Conservation (phyloP, 2,888 invertebrate species). For the Syrista parreyssii region DNA sequence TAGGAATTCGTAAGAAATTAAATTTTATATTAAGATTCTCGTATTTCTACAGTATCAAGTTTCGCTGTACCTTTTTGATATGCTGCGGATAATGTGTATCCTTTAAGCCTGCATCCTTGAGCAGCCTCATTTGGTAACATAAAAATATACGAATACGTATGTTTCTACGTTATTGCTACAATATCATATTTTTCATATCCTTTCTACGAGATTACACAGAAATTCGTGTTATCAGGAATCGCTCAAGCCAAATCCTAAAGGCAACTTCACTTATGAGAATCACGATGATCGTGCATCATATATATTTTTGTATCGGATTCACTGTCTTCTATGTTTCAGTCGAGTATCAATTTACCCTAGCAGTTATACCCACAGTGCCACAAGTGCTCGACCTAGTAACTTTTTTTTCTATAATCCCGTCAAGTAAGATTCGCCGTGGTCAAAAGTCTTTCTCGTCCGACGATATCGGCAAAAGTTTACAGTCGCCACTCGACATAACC, state of each 20-base stretch:
- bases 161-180: background rate
- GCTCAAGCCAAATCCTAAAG: conserved; percentile 63
- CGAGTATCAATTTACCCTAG: background rate
- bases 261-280: conserved; percentile 41
- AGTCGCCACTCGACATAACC: conserved; percentile 68
- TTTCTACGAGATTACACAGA: conserved; percentile 50
- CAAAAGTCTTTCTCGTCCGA: conserved; percentile 17
- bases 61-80: background rate
- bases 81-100: background rate
- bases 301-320: background rate
- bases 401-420: background rate
- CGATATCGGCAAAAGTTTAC: conserved; percentile 68
- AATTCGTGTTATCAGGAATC: conserved; percentile 75
- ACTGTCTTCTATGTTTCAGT: background rate
- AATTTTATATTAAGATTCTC: background rate
- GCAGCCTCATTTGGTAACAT: conserved; percentile 60
- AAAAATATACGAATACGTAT: conserved; percentile 67
- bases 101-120: too few species aligned
- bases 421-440: background rate
- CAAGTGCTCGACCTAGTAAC: background rate
- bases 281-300: conserved; percentile 14
- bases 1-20: background rate
- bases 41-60: background rate
- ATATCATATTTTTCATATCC: background rate
- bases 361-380: background rate